Percentiles rank a stretch among this genome's conserved stretches.
These are phyloP conservation scores for Dasyornis broadbenti DNA, from an alignment of 2,113 vertebrate genomes.

Conservation along the genomic window DNA sequence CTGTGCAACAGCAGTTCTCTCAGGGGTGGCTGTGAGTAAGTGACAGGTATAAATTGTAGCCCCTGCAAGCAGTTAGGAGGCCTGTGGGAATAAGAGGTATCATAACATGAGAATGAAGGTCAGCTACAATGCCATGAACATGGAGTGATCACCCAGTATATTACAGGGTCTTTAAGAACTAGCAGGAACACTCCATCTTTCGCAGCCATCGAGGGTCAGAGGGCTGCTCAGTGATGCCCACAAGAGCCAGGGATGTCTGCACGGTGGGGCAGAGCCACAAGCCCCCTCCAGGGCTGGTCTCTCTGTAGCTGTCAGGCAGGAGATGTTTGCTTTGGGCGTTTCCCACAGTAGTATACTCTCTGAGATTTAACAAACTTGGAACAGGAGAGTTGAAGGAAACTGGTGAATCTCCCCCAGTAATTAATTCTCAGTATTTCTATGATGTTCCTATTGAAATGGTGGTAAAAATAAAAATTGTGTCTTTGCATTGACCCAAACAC, in stretches of 20 bases:
- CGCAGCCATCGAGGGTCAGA: accelerated
- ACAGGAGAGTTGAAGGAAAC: background rate
- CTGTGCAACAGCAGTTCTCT: background rate
- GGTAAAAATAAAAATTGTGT: background rate
- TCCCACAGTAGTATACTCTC: background rate
- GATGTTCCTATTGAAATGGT: background rate
- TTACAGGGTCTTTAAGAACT: background rate
- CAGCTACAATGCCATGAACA: background rate
- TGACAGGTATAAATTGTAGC: constrained; percentile 31
- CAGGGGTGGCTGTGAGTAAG: background rate
- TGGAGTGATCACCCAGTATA: background rate
- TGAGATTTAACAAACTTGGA: background rate
- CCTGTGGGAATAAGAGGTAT: background rate
- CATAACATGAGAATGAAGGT: constrained; percentile 28
- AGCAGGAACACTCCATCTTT: background rate
- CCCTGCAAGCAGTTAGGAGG: background rate
- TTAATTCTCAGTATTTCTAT: background rate
- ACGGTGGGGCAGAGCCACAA: background rate
- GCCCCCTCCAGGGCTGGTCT: accelerated
- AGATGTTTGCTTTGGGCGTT: background rate
- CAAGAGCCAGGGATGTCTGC: background rate
- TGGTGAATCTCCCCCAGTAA: background rate
- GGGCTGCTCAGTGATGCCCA: background rate
- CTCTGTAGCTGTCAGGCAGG: background rate
- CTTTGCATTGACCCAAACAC: background rate